Percentiles rank a stretch among this genome's conserved stretches.
Conservation (phyloP, 2,797 vertebrate species). For the Pseudomugil tenellus region DNA sequence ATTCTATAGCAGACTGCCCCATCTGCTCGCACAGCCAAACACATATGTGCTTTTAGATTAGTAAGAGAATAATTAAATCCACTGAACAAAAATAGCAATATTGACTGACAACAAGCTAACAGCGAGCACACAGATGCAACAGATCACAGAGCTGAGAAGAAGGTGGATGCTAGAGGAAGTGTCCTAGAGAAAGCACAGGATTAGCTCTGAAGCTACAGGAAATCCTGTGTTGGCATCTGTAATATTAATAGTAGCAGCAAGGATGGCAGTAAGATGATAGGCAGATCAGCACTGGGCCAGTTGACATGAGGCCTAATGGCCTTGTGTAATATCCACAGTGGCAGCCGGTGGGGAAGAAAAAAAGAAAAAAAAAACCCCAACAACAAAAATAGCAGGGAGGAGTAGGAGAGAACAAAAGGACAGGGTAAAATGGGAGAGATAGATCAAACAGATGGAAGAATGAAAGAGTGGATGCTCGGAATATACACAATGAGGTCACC, state of each 20-base stretch:
- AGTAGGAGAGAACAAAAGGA: constrained; percentile 10
- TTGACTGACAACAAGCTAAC: constrained; percentile 1
- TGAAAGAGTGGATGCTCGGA: constrained; percentile 33
- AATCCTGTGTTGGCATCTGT: constrained; percentile 59
- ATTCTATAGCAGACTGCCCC: constrained; percentile 23
- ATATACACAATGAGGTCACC: constrained; percentile 61
- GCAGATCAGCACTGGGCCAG: constrained; percentile 40
- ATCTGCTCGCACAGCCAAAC: constrained; percentile 27
- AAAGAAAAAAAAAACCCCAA: constrained; percentile 10
- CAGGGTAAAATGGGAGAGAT: constrained; percentile 24
- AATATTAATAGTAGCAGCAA: constrained; percentile 69
- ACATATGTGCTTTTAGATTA: neutral
- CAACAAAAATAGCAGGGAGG: constrained; percentile 10
- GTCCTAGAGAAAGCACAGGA: constrained; percentile 42
- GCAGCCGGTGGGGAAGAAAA: constrained; percentile 31
- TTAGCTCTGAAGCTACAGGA: constrained; percentile 69
- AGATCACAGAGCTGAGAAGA: constrained; percentile 11
- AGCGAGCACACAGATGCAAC: constrained; percentile 12
- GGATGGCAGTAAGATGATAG: constrained; percentile 61
- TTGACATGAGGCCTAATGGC: constrained; percentile 52
- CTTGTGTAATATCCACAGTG: constrained; percentile 47
- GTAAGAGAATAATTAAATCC: neutral
- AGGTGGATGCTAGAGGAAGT: constrained; percentile 43
- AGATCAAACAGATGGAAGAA: constrained; percentile 17
- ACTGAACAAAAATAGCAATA: neutral